Percentiles rank a stretch among this genome's conserved stretches.
Evolutionary conservation across 2,797 vertebrate species (phyloP).

Genomic region (Morus bassanus): DNA sequence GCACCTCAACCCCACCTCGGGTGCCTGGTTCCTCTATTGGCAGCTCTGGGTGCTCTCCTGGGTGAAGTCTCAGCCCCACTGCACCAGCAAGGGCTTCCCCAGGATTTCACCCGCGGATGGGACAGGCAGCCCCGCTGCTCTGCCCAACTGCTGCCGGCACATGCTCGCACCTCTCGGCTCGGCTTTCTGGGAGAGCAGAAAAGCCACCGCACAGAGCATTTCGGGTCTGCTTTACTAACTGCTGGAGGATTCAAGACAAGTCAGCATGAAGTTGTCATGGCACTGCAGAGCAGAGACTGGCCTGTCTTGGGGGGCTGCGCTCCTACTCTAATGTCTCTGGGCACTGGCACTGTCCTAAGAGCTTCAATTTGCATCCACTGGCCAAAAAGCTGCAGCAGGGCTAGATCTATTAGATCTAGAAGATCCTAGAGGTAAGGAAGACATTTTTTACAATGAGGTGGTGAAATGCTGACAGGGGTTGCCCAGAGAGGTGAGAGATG

Average conservation of each 20-base stretch:
- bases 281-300: neutral
- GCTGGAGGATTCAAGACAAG: neutral
- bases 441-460: neutral
- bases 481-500: neutral
- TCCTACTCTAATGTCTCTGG: neutral
- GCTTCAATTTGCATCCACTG: neutral
- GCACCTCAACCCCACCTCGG: neutral
- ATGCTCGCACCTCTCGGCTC: rapidly evolving
- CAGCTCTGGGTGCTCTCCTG: neutral
- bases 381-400: neutral
- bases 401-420: too few species aligned
- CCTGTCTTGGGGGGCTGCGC: neutral
- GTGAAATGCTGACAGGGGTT: rapidly evolving
- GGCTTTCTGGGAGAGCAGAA: neutral
- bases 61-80: neutral
- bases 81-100: neutral
- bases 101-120: rapidly evolving
- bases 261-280: neutral
- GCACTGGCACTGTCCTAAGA: neutral
- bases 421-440: neutral
- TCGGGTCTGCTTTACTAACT: neutral
- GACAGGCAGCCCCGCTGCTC: neutral
- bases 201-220: neutral
- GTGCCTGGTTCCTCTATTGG: neutral
- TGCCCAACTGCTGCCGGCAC: neutral